Evolutionary conservation across 2,113 vertebrate species (phyloP).

Genomic region (Myiagra hebetior): DNA sequence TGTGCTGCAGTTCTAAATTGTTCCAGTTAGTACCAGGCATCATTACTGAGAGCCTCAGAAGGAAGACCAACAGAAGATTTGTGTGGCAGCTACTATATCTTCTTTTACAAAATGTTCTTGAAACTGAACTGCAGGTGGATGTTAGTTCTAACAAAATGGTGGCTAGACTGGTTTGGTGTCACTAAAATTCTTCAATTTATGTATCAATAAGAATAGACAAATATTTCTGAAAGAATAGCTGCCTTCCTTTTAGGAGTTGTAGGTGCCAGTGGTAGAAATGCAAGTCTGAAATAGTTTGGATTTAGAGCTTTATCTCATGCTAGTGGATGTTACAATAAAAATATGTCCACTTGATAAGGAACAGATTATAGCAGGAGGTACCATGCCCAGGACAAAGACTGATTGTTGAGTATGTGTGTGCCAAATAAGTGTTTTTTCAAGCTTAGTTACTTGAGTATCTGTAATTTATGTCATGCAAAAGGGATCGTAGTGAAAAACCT

Average conservation of each 20-base stretch:
- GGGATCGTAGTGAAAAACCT: not conserved
- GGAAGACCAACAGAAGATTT: not conserved
- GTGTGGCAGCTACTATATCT: not conserved
- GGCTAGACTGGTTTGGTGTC: not conserved
- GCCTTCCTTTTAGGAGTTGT: not conserved
- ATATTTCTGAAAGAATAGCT: not conserved
- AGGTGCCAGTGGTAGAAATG: not conserved
- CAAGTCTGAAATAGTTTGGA: not conserved
- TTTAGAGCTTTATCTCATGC: not conserved
- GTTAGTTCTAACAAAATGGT: not conserved
- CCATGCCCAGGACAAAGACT: not conserved
- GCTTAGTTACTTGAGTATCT: not conserved
- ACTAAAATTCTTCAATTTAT: not conserved
- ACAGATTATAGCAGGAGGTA: not conserved
- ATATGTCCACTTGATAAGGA: not conserved
- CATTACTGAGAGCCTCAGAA: not conserved
- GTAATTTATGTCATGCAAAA: not conserved
- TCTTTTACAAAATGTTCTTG: not conserved
- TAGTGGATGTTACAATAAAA: not conserved
- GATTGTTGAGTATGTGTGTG: not conserved
- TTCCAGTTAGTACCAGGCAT: not conserved
- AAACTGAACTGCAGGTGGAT: not conserved
- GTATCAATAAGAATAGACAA: not conserved
- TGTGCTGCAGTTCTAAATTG: not conserved
- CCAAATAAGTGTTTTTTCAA: not conserved